Conservation (phyloP, 2,888 invertebrate genomes). For the Scelioninae gen. 2 region DNA sequence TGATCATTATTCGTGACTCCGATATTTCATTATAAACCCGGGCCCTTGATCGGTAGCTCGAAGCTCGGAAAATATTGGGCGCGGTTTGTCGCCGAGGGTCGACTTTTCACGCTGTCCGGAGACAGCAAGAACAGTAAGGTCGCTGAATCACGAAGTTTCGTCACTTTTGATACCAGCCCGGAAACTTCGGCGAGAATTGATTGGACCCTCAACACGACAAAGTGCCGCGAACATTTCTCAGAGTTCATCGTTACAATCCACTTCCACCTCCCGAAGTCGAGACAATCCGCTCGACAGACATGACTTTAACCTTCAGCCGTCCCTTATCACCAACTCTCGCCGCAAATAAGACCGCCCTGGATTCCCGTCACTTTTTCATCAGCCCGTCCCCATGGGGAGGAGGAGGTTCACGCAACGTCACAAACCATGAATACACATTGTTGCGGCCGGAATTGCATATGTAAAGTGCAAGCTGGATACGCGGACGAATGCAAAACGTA, state of each 20-base stretch:
- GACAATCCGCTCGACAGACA: constrained; percentile 30
- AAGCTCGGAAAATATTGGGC: constrained; percentile 38
- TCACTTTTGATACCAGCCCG: constrained; percentile 44
- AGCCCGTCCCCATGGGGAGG: background rate
- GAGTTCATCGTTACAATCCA: constrained; percentile 39
- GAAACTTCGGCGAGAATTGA: constrained; percentile 52
- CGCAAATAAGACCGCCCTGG: constrained; percentile 7
- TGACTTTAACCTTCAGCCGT: constrained; percentile 29
- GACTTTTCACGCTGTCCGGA: constrained; percentile 26
- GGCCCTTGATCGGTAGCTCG: constrained; percentile 29
- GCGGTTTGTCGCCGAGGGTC: constrained; percentile 12
- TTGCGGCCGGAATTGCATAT: constrained; percentile 16
- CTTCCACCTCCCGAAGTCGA: constrained; percentile 28
- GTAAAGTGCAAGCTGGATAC: constrained; percentile 27
- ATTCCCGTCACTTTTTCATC: constrained; percentile 16
- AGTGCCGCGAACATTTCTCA: constrained; percentile 40
- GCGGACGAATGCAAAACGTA: constrained; percentile 21
- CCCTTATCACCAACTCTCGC: constrained; percentile 5
- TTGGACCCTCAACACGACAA: constrained; percentile 46
- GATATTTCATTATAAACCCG: constrained; percentile 42
- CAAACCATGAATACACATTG: constrained; percentile 25
- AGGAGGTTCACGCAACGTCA: constrained; percentile 6
- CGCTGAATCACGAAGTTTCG: constrained; percentile 47
- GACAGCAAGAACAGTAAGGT: constrained; percentile 42
- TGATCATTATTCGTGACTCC: constrained; percentile 29